Base-by-base conservation (phyloP, 2,888 invertebrate species). In the Melanchra persicariae region DNA sequence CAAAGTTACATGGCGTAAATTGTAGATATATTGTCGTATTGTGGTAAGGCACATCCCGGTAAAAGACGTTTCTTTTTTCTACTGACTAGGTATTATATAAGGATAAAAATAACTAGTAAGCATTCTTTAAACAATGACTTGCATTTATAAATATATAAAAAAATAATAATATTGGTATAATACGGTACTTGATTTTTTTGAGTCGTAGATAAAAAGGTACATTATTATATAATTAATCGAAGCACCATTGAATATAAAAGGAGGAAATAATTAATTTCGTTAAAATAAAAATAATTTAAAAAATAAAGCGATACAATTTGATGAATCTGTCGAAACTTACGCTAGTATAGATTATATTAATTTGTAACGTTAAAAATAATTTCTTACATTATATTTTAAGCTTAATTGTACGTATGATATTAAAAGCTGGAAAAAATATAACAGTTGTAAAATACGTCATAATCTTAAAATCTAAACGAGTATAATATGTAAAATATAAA, bases 371-470 rank as follows among this genome's bases (percentile, higher is more conserved):
- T 71, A 7, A 49, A 47, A 49, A 51, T 34, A 57, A 0, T 74
- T 26, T 45, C n/a, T 26, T 59, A 30, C 10, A 55, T 61, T 19
- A 61, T n/a, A 6, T 66, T 51, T 40, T 63, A 49, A 45, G 45
- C 47, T 52, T 49, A 70, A 74, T 34, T 26, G 26, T 67, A 57
- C 15, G n/a, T 61, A 51, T 54, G 37, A 51, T 49, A 17, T 26
- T 49, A 60, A 76, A 71, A 63, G 75, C 60, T 57, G 72, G 37
- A 64, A 65, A 68, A 57, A 71, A 51, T 47, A 61, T 77, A 77
- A 65, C 60, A 76, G n/a, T 71, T 61, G 49, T 77, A 76, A 71
- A 75, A 52, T 22, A 69, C 24, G 22, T 43, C 3, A 12, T 43
- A 26, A 52, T 52, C 5, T 24, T 52, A 8, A 57, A 45, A 54